Conservation (phyloP, 2,113 vertebrate genomes). For the Sinocyclocheilus anophthalmus region DNA sequence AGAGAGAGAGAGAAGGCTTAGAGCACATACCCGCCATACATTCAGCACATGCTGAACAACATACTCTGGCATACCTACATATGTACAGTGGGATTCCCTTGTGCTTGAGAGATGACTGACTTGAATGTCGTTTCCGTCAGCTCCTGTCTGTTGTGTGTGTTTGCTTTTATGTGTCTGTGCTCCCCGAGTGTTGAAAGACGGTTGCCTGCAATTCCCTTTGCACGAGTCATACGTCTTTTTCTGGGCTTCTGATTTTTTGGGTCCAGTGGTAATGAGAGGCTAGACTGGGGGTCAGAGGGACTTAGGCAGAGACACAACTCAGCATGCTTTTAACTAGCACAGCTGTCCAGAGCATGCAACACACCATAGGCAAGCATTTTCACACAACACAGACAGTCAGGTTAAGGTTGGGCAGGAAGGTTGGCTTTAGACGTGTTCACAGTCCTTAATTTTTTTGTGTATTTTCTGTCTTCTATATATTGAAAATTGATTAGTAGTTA, state of each 20-base stretch:
- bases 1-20: slow-evolving; percentile 71
- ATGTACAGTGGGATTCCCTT: slow-evolving; percentile 83
- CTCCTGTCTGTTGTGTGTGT: slow-evolving; percentile 62
- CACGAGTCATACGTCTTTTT: slow-evolving; percentile 71
- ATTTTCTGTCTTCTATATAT: too few relatives aligned
- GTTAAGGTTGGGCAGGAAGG: neutral
- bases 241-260: slow-evolving; percentile 63
- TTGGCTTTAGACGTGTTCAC: neutral
- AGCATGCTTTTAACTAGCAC: slow-evolving; percentile 57
- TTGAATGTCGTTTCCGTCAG: slow-evolving; percentile 68
- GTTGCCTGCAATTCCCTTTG: slow-evolving; percentile 68
- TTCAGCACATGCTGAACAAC: slow-evolving; percentile 70
- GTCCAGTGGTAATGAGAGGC: slow-evolving; percentile 56
- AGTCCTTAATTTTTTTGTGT: neutral
- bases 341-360: slow-evolving; percentile 70
- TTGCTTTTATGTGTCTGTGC: slow-evolving; percentile 64
- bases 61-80: slow-evolving; percentile 78
- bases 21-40: slow-evolving; percentile 73
- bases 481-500: neutral
- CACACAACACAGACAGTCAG: slow-evolving; percentile 31
- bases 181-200: slow-evolving; percentile 62
- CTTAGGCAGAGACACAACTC: slow-evolving; percentile 56
- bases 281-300: slow-evolving; percentile 53
- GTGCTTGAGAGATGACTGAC: slow-evolving; percentile 73
- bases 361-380: slow-evolving; percentile 63